Base-by-base conservation (phyloP, 2,113 vertebrate species). In the Epinephelus fuscoguttatus region DNA sequence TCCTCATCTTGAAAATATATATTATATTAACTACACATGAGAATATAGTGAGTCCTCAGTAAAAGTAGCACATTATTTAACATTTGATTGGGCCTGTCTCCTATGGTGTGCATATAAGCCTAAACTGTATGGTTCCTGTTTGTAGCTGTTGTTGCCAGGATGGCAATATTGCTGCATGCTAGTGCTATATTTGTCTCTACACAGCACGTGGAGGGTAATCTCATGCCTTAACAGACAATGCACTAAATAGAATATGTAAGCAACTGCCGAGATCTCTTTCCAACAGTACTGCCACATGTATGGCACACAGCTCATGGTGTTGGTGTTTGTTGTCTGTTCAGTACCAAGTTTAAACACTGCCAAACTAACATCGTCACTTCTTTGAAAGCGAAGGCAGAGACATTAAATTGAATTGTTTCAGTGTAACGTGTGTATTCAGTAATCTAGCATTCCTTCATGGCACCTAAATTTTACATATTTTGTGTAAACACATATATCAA, bases 141-240 rank as follows among this genome's bases (percentile, higher is more conserved):
- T 85, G 89, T 93, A 93, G 92, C 92, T 91, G 89, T 85, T 40
- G 89, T 93, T 92, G 92, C 90, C 90, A 67, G 84, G 84, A 85
- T 76, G 91, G 91, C 86, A 72, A 89, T 88, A 91, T 90, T 91
- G 92, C 93, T 92, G 93, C 92, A 92, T 93, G 85, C 91, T 90
- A 91, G 91, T 94, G 94, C 92, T 93, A 90, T 89, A 89, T 89
- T 92, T 92, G 91, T 93, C 90, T 92, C 90, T 88, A 92, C 91
- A 93, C 94, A 92, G 91, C 90, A 93, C 89, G 89, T 88, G 92
- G 91, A 93, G 93, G 91, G 89, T 94, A 91, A 92, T 93, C 92
- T 95, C 92, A 93, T 93, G 92, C 93, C 93, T 95, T 94, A 94
- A 92, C 92, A 93, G 93, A 93, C 94, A 91, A 94, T 93, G 93